phyloP scores from a whole-genome alignment of 1,140 invertebrate species.

The Bicyclus anynana region DNA sequence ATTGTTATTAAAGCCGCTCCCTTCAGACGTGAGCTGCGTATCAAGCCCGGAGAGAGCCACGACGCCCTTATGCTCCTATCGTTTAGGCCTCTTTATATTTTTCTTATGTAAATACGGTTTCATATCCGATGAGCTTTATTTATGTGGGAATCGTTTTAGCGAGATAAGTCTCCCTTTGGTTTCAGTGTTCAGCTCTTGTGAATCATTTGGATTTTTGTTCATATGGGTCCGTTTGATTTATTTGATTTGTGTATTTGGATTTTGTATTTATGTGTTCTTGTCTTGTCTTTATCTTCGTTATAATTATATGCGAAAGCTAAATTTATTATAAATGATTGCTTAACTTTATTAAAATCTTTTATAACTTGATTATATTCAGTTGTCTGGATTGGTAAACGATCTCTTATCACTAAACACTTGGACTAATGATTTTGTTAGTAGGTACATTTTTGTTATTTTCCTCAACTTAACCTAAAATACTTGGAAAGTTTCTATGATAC shows the following conservation, averaged over 20 bases:
- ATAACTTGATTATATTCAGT: no score
- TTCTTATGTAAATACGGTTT: slow-evolving; percentile 76
- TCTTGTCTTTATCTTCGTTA: no score
- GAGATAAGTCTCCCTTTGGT: slow-evolving; percentile 67
- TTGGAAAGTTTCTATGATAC: no score
- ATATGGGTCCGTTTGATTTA: slow-evolving; percentile 36
- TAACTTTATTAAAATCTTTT: no score
- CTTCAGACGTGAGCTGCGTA: slow-evolving; percentile 61
- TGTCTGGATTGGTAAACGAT: no score
- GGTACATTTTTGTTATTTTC: no score
- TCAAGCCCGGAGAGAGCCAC: slow-evolving; percentile 51
- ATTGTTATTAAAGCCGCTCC: slow-evolving; percentile 73
- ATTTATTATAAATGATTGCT: no score
- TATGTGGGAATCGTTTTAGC: slow-evolving; percentile 77
- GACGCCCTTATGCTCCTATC: slow-evolving; percentile 65
- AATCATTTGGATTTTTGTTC: slow-evolving; percentile 61
- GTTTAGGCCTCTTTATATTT: slow-evolving; percentile 76
- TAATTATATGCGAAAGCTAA: no score
- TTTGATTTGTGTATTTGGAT: slow-evolving; percentile 19
- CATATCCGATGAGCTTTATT: slow-evolving; percentile 77
- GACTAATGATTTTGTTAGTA: no score
- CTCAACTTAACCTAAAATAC: no score
- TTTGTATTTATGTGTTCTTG: neutral
- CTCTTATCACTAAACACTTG: no score
- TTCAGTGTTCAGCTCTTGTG: slow-evolving; percentile 58